Conservation (phyloP, 2,113 vertebrate genomes). For the Tiliqua scincoides region DNA sequence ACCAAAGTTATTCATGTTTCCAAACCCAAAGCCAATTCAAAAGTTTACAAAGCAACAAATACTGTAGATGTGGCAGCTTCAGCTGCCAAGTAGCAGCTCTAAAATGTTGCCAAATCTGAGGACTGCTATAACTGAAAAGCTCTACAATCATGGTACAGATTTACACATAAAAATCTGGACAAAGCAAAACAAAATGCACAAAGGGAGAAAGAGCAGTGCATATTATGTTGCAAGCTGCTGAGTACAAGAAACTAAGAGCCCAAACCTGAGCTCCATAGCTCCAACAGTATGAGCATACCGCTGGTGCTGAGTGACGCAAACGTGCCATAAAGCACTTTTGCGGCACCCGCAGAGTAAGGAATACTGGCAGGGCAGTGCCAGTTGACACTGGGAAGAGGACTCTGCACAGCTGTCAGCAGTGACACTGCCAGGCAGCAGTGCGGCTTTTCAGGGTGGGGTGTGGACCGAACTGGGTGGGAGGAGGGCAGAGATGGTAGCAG, state of each 20-base stretch:
- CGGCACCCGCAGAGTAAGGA: too few relatives aligned
- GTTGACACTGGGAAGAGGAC: too few relatives aligned
- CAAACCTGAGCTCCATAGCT: too few relatives aligned
- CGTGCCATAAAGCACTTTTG: too few relatives aligned
- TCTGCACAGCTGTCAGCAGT: too few relatives aligned
- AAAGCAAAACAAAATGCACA: neutral
- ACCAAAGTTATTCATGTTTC: neutral
- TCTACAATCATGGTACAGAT: neutral
- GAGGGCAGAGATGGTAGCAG: too few relatives aligned
- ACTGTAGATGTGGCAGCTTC: neutral
- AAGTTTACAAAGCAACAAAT: neutral
- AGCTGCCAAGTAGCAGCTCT: neutral
- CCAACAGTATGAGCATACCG: too few relatives aligned
- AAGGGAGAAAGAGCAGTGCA: neutral
- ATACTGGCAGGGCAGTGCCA: too few relatives aligned
- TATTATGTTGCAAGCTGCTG: neutral
- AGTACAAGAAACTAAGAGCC: neutral
- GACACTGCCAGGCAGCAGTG: too few relatives aligned
- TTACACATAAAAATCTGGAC: neutral
- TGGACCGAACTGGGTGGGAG: too few relatives aligned
- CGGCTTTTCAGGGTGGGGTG: too few relatives aligned
- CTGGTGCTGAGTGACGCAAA: too few relatives aligned
- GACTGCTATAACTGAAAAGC: neutral
- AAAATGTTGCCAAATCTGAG: neutral
- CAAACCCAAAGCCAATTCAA: neutral